These are phyloP conservation scores for Apostichopus japonicus DNA, from an alignment of 35 echinoderm and acorn worm species.

Conservation along the genomic window DNA sequence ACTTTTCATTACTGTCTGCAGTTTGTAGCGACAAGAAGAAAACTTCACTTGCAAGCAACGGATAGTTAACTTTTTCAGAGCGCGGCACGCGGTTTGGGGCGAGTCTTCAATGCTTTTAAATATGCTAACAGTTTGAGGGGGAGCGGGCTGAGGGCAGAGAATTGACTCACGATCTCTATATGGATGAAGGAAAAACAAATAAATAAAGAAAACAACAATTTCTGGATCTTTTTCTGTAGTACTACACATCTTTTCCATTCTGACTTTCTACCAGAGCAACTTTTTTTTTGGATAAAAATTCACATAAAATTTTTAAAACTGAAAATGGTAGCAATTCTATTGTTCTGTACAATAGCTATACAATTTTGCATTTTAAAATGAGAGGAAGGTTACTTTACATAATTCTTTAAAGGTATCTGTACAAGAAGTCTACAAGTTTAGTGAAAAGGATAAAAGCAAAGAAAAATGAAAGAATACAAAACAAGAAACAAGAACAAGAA, in stretches of 20 bases:
- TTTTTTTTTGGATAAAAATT: slow-evolving; percentile 47
- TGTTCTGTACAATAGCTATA: slow-evolving; percentile 27
- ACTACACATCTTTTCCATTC: slow-evolving; percentile 22
- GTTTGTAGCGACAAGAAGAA: too few relatives aligned
- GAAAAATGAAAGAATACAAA: too few relatives aligned
- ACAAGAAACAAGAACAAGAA: neutral
- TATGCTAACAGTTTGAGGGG: too few relatives aligned
- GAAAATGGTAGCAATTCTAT: slow-evolving; percentile 47
- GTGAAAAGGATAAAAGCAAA: neutral
- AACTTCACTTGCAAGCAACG: too few relatives aligned
- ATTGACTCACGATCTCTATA: too few relatives aligned
- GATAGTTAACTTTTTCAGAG: too few relatives aligned
- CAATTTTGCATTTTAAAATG: neutral
- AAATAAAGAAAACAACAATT: neutral
- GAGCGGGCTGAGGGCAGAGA: too few relatives aligned
- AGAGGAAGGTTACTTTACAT: neutral
- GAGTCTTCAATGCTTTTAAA: too few relatives aligned
- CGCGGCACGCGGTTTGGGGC: too few relatives aligned
- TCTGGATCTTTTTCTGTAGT: neutral
- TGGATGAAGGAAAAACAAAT: neutral
- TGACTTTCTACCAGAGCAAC: slow-evolving; percentile 20
- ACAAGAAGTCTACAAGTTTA: neutral
- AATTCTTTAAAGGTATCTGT: neutral
- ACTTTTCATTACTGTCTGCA: too few relatives aligned
- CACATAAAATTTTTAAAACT: slow-evolving; percentile 48